These are phyloP conservation scores for Meandrusa payeni DNA, from an alignment of 2,888 invertebrate species.

Conservation along the genomic window DNA sequence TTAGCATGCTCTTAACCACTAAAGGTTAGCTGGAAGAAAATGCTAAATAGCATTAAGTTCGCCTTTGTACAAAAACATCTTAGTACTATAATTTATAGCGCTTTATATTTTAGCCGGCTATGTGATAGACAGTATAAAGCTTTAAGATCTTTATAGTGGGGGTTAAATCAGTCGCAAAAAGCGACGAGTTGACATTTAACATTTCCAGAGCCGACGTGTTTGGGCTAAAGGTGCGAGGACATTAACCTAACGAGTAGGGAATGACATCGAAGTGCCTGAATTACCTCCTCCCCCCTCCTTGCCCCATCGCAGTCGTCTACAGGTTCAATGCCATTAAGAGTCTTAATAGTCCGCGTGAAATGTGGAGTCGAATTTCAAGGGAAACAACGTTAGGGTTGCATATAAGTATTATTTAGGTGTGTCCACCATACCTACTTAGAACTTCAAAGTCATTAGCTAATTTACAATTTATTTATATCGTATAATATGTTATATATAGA, in stretches of 20 bases:
- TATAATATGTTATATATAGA: too few species aligned
- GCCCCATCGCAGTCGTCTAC: slow-evolving; percentile 41
- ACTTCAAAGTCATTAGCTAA: too few species aligned
- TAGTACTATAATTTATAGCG: neutral
- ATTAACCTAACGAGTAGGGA: slow-evolving; percentile 51
- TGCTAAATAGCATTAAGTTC: too few species aligned
- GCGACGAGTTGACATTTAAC: slow-evolving; percentile 55
- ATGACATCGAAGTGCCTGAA: slow-evolving; percentile 44
- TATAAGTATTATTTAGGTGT: too few species aligned
- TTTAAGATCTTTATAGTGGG: slow-evolving; percentile 37
- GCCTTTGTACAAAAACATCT: too few species aligned
- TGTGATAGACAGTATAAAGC: neutral
- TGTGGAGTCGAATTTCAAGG: slow-evolving; percentile 38
- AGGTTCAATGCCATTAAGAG: slow-evolving; percentile 58
- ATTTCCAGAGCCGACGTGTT: slow-evolving; percentile 44
- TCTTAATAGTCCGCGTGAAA: slow-evolving; percentile 44
- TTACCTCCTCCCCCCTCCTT: slow-evolving; percentile 34
- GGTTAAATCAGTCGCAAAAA: slow-evolving; percentile 50
- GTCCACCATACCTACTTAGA: too few species aligned
- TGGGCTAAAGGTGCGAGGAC: slow-evolving; percentile 54
- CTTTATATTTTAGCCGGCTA: neutral
- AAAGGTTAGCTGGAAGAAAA: too few species aligned
- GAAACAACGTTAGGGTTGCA: slow-evolving; percentile 36
- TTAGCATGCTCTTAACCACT: too few species aligned
- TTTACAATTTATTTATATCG: too few species aligned